phyloP scores from a whole-genome alignment of 2,113 vertebrate species.

The Leptosomus discolor region DNA sequence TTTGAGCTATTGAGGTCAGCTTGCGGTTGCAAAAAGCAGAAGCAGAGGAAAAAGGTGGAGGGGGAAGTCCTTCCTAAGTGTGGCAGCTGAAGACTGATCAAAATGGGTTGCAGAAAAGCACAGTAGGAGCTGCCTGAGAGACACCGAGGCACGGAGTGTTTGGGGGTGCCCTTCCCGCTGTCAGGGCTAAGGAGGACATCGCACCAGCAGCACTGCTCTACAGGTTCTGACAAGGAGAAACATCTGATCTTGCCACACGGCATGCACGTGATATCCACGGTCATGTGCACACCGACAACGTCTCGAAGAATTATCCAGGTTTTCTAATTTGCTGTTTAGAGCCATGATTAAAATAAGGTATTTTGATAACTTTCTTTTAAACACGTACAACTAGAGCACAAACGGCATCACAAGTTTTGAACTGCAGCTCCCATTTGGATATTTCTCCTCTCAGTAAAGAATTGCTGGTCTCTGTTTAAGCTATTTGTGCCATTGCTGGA shows the following conservation, averaged over 20 bases:
- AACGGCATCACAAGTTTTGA: not conserved
- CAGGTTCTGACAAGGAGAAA: not conserved
- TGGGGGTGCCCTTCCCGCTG: not conserved
- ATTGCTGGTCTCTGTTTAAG: not conserved
- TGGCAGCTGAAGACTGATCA: not conserved
- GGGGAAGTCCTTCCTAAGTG: not conserved
- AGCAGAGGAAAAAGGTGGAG: not conserved
- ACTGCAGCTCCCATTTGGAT: not conserved
- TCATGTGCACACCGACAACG: not conserved
- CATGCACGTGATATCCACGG: not conserved
- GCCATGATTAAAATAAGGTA: not conserved
- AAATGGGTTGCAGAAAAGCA: not conserved
- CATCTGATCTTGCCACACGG: not conserved
- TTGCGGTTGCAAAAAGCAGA: not conserved
- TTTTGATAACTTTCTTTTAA: not conserved
- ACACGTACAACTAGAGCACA: not conserved
- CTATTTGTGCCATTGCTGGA: not conserved
- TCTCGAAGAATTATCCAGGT: not conserved
- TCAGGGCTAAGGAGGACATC: not conserved
- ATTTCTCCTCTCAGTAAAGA: not conserved
- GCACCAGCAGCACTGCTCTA: not conserved
- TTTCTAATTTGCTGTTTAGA: not conserved
- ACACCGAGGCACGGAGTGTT: not conserved
- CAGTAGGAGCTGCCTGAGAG: not conserved
- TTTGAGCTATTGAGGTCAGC: not conserved